Percentiles rank a stretch among this genome's conserved stretches.
phyloP scores from a whole-genome alignment of 2,797 vertebrate genomes.

The Bradypodion ventrale region DNA sequence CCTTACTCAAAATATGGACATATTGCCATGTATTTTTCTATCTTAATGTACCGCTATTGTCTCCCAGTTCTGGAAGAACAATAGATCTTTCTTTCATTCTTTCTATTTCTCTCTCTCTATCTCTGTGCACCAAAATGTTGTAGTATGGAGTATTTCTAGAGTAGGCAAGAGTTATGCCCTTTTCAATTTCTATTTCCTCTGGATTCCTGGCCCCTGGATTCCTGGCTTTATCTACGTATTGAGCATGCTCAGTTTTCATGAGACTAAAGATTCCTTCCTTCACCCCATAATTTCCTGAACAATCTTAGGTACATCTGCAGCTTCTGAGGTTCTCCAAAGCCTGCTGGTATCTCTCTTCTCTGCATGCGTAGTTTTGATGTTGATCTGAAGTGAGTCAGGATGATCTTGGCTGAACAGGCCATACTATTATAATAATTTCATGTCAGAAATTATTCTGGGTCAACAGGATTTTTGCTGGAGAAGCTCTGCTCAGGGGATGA shows the following conservation, averaged over 20 bases:
- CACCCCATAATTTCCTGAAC: background rate
- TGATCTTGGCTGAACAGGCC: background rate
- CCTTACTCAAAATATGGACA: no score
- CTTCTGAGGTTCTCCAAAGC: background rate
- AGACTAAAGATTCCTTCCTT: background rate
- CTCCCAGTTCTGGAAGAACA: background rate
- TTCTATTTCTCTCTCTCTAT: no score
- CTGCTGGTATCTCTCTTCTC: background rate
- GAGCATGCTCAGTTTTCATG: background rate
- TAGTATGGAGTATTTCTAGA: background rate
- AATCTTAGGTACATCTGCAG: background rate
- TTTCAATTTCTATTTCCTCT: no score
- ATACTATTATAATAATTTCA: no score
- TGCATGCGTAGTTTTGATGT: background rate
- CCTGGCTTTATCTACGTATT: background rate
- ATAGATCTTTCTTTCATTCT: no score
- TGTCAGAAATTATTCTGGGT: no score
- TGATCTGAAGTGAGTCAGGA: background rate
- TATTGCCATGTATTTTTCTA: no score
- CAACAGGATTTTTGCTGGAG: no score
- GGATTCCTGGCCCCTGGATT: no score
- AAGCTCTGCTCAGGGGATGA: no score
- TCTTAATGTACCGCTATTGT: no score
- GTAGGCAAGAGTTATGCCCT: no score
- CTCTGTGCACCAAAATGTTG: background rate